phyloP scores from a whole-genome alignment of 1,140 invertebrate species.

The Tribolium castaneum region DNA sequence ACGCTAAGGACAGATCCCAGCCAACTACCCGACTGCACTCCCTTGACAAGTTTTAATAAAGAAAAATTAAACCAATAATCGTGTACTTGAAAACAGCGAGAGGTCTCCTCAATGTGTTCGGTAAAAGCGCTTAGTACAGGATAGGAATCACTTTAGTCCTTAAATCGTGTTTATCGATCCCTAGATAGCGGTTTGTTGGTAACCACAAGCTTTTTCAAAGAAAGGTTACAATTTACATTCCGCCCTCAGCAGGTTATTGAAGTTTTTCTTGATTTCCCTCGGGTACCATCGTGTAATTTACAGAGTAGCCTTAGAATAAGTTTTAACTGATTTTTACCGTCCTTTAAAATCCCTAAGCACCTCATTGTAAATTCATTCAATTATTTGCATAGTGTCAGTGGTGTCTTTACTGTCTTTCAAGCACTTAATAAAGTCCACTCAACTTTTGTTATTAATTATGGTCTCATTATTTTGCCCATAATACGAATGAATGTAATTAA shows the following conservation, averaged over 20 bases:
- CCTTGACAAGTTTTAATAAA: no score
- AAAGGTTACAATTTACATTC: slow-evolving; percentile 48
- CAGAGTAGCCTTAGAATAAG: slow-evolving; percentile 30
- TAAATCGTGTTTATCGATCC: slow-evolving; percentile 48
- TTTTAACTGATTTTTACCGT: slow-evolving; percentile 26
- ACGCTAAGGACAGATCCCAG: neutral
- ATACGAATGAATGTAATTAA: neutral
- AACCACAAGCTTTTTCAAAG: slow-evolving; percentile 39
- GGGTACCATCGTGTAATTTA: slow-evolving; percentile 42
- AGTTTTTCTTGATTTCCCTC: slow-evolving; percentile 49
- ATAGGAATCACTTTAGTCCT: slow-evolving; percentile 44
- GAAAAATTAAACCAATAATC: no score
- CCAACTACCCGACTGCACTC: neutral
- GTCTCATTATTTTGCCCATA: neutral
- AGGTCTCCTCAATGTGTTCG: slow-evolving; percentile 14
- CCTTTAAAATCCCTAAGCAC: slow-evolving; percentile 19
- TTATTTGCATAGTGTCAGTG: slow-evolving; percentile 18
- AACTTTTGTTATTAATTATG: neutral
- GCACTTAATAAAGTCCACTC: neutral
- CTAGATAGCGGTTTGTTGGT: slow-evolving; percentile 44
- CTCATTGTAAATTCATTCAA: slow-evolving; percentile 25
- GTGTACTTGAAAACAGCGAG: slow-evolving; percentile 15
- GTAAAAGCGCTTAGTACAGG: slow-evolving; percentile 35
- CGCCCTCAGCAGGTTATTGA: slow-evolving; percentile 42
- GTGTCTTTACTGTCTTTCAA: neutral